Evolutionary conservation across 2,888 invertebrate genomes (phyloP).

Genomic region (Caradrina clavipalpis): DNA sequence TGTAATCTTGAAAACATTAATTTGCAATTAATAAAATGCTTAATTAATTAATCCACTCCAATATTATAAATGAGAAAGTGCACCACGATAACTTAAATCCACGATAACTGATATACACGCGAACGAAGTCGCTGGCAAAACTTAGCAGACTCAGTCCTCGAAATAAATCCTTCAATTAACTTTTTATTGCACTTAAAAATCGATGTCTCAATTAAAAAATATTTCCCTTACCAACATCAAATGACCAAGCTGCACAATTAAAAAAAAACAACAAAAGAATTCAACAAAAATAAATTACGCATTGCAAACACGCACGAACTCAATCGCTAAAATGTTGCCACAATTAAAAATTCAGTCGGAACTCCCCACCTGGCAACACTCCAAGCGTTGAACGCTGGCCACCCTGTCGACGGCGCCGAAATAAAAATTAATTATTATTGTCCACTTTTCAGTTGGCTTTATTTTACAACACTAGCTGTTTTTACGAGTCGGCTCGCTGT

Average conservation of each 20-base stretch:
- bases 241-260: constrained; percentile 15
- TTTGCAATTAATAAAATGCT: no score
- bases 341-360: constrained; percentile 69
- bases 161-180: not conserved
- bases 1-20: no score
- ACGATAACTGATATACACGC: no score
- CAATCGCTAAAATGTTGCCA: constrained; percentile 69
- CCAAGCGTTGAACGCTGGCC: constrained; percentile 67
- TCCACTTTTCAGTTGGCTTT: constrained; percentile 59
- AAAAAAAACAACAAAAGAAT: constrained; percentile 23
- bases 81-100: no score
- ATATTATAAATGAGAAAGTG: no score
- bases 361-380: constrained; percentile 67
- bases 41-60: no score
- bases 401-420: constrained; percentile 61
- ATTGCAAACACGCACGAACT: constrained; percentile 63
- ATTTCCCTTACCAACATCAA: constrained; percentile 24
- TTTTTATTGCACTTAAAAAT: not conserved
- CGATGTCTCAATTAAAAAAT: constrained; percentile 8
- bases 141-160: no score
- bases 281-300: constrained; percentile 57
- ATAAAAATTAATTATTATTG: constrained; percentile 72
- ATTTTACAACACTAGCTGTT: constrained; percentile 55
- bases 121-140: no score
- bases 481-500: constrained; percentile 41